phyloP scores from a whole-genome alignment of 2,797 vertebrate species.

The Lithobates sylvaticus region DNA sequence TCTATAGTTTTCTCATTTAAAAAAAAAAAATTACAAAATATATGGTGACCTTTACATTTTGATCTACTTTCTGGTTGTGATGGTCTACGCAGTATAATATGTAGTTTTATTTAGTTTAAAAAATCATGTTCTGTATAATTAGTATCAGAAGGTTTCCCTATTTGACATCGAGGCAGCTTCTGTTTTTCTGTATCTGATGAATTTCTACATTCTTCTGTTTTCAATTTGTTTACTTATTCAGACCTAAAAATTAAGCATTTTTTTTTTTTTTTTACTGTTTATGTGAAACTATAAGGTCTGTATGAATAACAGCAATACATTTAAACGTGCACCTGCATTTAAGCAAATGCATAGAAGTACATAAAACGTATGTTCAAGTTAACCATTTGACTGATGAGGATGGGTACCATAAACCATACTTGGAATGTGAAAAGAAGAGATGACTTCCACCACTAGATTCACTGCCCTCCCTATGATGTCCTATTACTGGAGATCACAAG shows the following conservation, averaged over 20 bases:
- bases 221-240: not conserved
- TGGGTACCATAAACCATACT: too few relatives aligned
- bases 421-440: too few relatives aligned
- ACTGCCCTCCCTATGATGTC: too few relatives aligned
- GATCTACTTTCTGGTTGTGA: conserved; percentile 8
- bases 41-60: conserved; percentile 53
- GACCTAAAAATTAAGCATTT: not conserved
- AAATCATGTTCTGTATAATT: conserved; percentile 37
- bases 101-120: conserved; percentile 39
- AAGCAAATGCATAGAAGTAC: too few relatives aligned
- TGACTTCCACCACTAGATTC: too few relatives aligned
- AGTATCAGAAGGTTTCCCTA: conserved; percentile 28
- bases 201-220: not conserved
- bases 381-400: too few relatives aligned
- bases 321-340: too few relatives aligned
- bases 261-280: not conserved
- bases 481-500: too few relatives aligned
- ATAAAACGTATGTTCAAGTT: too few relatives aligned
- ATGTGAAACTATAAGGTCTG: not conserved
- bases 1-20: conserved; percentile 53
- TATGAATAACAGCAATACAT: too few relatives aligned
- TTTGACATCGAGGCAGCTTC: not conserved
- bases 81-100: conserved; percentile 21
- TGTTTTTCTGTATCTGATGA: not conserved
- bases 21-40: conserved; percentile 33